Percentiles rank a stretch among this genome's conserved stretches.
Evolutionary conservation across 2,797 vertebrate species (phyloP).

Genomic region (Masticophis lateralis): DNA sequence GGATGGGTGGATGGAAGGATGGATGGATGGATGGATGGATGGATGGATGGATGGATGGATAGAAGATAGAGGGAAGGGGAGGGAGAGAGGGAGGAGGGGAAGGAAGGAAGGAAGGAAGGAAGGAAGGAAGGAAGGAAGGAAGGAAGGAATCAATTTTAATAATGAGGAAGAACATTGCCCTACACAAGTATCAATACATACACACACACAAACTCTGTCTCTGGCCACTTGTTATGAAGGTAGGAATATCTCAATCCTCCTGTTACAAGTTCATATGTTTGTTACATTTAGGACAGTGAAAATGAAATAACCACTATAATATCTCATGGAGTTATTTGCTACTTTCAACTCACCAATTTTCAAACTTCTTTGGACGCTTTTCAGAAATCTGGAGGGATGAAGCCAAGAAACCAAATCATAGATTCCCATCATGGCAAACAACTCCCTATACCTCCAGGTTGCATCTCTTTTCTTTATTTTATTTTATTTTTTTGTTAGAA

Average conservation of each 20-base stretch:
- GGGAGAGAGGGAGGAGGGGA: fast-evolving
- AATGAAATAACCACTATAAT: neutral
- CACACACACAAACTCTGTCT: neutral
- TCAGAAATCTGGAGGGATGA: neutral
- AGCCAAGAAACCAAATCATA: neutral
- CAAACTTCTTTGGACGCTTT: neutral
- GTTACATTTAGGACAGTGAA: neutral
- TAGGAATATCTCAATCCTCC: neutral
- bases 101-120: no score
- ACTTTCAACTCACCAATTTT: neutral
- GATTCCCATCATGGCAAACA: neutral
- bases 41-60: no score
- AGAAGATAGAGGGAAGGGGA: no score
- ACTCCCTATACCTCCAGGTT: neutral
- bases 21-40: no score
- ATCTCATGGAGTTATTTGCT: neutral
- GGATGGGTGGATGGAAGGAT: no score
- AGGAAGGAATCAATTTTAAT: neutral
- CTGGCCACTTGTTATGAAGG: neutral
- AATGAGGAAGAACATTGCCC: neutral
- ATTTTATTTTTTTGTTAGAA: neutral
- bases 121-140: no score
- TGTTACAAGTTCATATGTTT: neutral
- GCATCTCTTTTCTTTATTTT: neutral
- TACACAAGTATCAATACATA: neutral